Evolutionary conservation across 2,113 vertebrate genomes (phyloP).

Genomic region (Pelecanus crispus): DNA sequence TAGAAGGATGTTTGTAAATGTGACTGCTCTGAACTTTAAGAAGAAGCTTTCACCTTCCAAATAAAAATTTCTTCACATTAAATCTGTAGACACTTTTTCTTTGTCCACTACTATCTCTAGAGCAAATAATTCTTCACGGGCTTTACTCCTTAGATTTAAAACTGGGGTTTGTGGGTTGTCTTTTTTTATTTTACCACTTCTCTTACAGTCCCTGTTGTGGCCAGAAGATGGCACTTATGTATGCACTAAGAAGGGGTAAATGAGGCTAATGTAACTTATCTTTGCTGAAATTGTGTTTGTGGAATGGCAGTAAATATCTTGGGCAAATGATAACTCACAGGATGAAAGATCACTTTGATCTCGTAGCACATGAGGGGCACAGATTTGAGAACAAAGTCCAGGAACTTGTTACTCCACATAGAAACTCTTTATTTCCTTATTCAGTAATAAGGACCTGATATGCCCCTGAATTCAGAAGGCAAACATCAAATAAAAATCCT

Average conservation of each 20-base stretch:
- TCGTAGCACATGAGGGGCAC: background rate
- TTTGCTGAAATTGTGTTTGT: background rate
- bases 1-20: background rate
- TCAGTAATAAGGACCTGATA: background rate
- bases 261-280: rapidly evolving
- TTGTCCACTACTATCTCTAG: background rate
- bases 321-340: background rate
- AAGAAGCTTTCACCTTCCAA: background rate
- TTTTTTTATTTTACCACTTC: rapidly evolving
- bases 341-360: background rate
- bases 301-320: background rate
- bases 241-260: background rate
- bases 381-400: constrained; percentile 28
- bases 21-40: background rate
- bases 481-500: background rate
- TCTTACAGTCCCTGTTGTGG: background rate
- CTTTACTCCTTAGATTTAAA: background rate
- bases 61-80: background rate
- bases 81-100: background rate
- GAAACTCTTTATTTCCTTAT: background rate
- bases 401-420: background rate
- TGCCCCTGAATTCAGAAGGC: background rate
- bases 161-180: too few relatives aligned
- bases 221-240: constrained; percentile 50
- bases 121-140: background rate